Evolutionary conservation across 2,888 invertebrate species (phyloP), one percentile per base, ranked within the genome.

Genomic region (Dryobotodes eremita): DNA sequence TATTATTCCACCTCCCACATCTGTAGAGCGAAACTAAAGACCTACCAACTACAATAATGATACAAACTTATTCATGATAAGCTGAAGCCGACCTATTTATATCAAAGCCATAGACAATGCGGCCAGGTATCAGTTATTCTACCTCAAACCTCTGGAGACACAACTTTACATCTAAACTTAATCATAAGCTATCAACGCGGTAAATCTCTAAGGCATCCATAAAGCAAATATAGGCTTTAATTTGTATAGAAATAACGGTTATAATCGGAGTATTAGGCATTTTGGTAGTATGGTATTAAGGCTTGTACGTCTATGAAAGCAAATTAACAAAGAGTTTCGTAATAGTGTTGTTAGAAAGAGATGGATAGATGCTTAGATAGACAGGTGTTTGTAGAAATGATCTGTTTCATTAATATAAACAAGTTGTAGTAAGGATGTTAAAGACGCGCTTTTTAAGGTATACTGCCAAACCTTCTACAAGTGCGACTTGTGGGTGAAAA

Each of bases 151-250:
- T 57, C 75, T 11, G 26, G 84, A 64, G 87, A 74, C 53, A 55
- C 70, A 76, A 87, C 71, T 87, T 85, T 69, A 71, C 61, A 85
- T 87, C 85, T 80, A 80, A 87, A 85, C 87, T 84, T 84, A 80
- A 87, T 80, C 81, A 84, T 80, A 80, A 80, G 75, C 70, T 84
- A 84, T 84, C 80, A 84, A 71, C 80, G 65, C 42, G 59, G 64
- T 20, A 20, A 86, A 76, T 85, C 85, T 87, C 85, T 50, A 48
- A 66, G 73, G 84, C 17, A 48, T 82, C 31, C 70, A 57, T 8
- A 64, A 50, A 20, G n/a, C n/a, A 53, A 86, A 69, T 69, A 59
- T 71, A 65, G 50, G 3, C 73, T 71, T 79, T 48, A 61, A 23
- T 59, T 15, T n/a, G 1, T 20, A 46, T 59, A 15, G 46, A 13